Evolutionary conservation across 2,888 invertebrate genomes (phyloP), one percentile per base, ranked within the genome.

Genomic region (Melieria omissa): DNA sequence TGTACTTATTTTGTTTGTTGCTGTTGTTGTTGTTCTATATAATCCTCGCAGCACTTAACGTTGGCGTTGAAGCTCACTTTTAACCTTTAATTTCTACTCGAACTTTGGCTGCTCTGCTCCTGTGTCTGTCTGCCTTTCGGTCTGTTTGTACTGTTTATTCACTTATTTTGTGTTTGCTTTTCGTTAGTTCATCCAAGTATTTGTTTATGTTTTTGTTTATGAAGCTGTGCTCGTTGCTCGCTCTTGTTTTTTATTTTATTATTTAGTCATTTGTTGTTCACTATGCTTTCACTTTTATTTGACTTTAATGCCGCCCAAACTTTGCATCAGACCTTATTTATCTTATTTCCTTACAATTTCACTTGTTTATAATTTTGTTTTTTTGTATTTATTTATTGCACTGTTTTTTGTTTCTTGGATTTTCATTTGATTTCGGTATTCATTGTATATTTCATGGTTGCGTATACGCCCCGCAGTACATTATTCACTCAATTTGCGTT

Each of bases 91-190:
- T 29, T 29, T 29, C 3, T 29, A 29, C 29, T 29, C 29, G 29
- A 29, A 29, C 29, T 29, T 29, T 57, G 57, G n/a, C 57, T 57
- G 57, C n/a, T 57, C 57, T 57, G 57, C 29, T 4, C 2, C 14
- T 57, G 2, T 57, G 4, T 57, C 57, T 57, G 57, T 57, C 57
- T 57, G 57, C 29, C 57, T 57, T 14, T 57, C 57, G n/a, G 57
- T 57, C 5, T 57, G 57, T 57, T 29, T 57, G 57, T 4, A 3
- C 29, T 14, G 3, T 29, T 46, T 64, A 14, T 47, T 46, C 49
- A 7, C 29, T 46, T 16, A 29, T 42, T 65, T 2, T 54, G 2
- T 49, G 29, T 54, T 4, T n/a, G 29, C 8, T 52, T 65, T 47
- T 52, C 54, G 10, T 41, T 12, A 5, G 29, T 12, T 54, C 42